Conservation (phyloP, 2,888 invertebrate species). For the Nemotelus pantherinus region DNA sequence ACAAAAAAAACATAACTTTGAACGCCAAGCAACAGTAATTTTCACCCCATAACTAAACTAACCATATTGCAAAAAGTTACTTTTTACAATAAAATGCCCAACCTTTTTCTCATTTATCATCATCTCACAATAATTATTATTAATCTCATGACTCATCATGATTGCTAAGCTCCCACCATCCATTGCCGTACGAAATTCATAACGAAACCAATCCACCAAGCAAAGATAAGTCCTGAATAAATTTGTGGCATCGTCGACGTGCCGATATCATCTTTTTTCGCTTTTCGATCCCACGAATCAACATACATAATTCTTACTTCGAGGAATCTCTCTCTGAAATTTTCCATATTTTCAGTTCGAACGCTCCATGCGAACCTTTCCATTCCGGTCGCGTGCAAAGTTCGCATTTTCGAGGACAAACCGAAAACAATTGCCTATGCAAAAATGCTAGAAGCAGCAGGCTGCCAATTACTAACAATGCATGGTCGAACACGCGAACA, state of each 20-base stretch:
- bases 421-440: conserved; percentile 91
- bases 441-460: conserved; percentile 91
- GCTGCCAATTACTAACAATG: conserved; percentile 90
- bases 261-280: conserved; percentile 4
- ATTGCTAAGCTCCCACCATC: not conserved
- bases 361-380: conserved; percentile 75
- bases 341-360: conserved; percentile 69
- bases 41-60: too few species aligned
- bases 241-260: conserved; percentile 14
- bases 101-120: too few species aligned
- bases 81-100: too few species aligned
- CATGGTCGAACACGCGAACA: conserved; percentile 96
- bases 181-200: not conserved
- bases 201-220: not conserved
- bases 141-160: too few species aligned
- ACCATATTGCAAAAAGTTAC: too few species aligned
- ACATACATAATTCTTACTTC: not conserved
- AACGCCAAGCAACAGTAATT: too few species aligned
- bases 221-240: conserved; percentile 3
- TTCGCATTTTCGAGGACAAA: conserved; percentile 87
- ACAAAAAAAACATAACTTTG: too few species aligned
- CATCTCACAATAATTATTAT: too few species aligned
- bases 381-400: conserved; percentile 96
- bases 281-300: not conserved
- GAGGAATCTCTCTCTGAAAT: not conserved